A percentile compares a stretch with the other conserved stretches of the same genome.
These are phyloP conservation scores for Coccyzus lansbergi DNA, from an alignment of 2,797 vertebrate genomes.

Conservation along the genomic window DNA sequence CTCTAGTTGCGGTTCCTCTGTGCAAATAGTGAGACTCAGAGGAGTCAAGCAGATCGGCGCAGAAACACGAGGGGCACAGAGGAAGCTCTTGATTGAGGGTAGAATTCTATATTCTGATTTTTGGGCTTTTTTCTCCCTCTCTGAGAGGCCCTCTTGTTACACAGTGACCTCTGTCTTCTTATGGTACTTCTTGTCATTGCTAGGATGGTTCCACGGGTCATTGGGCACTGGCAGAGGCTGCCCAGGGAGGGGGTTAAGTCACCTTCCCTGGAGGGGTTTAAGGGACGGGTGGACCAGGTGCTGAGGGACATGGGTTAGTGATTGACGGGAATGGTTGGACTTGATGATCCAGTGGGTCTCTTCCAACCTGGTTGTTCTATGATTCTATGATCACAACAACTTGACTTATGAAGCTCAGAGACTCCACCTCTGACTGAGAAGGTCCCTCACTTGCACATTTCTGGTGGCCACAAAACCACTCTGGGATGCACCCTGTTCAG, in stretches of 20 bases:
- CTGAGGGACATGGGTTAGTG: too few species aligned
- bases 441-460: neutral
- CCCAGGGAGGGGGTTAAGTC: too few species aligned
- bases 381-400: fast-evolving
- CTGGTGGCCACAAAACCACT: neutral
- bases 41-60: fast-evolving
- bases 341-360: too few species aligned
- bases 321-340: too few species aligned
- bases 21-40: too few species aligned
- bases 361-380: too few species aligned
- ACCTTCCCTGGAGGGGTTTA: too few species aligned
- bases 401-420: neutral
- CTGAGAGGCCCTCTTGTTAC: neutral
- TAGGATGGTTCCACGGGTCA: neutral
- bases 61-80: neutral
- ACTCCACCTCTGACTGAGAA: too few species aligned
- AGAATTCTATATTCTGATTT: neutral
- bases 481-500: neutral
- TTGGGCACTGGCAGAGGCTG: too few species aligned
- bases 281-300: too few species aligned
- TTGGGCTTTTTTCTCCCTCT: neutral
- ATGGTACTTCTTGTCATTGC: neutral
- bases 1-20: fast-evolving
- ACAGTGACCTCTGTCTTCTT: neutral
- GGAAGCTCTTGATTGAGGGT: neutral